These are phyloP conservation scores for Apeltes quadracus DNA, from an alignment of 2,113 vertebrate genomes.

Conservation along the genomic window DNA sequence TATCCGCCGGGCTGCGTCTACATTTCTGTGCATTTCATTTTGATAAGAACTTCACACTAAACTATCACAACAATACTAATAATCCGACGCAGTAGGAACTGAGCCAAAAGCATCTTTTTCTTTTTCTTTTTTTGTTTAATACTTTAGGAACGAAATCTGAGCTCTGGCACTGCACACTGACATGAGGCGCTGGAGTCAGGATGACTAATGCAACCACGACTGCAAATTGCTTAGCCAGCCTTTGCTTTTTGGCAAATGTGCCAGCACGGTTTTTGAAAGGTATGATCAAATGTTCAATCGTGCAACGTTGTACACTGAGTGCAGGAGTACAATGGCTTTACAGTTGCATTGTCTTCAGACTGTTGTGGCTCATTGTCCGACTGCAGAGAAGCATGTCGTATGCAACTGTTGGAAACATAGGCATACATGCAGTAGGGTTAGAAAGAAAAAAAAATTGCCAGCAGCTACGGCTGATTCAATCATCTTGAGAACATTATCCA, in stretches of 20 bases:
- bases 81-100: background rate
- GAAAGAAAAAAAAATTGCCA: constrained; percentile 20
- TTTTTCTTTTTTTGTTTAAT: background rate
- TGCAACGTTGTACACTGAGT: background rate
- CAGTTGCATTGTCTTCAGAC: background rate
- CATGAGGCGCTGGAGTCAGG: constrained; percentile 23
- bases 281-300: constrained; percentile 25
- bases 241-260: constrained; percentile 34
- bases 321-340: constrained; percentile 30
- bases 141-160: constrained; percentile 13
- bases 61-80: background rate
- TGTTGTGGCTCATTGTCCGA: constrained; percentile 31
- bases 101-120: background rate
- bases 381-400: constrained; percentile 10
- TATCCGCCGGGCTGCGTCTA: constrained; percentile 7
- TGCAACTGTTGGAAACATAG: too few relatives aligned
- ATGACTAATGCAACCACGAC: constrained; percentile 43
- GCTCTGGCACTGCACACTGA: constrained; percentile 24
- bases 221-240: constrained; percentile 43
- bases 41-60: constrained; percentile 8
- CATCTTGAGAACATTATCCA: constrained; percentile 40
- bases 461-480: constrained; percentile 30
- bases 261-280: constrained; percentile 25
- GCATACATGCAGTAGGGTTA: constrained; percentile 16
- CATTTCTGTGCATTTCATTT: background rate